Evolutionary conservation across 2,888 invertebrate genomes (phyloP).

Genomic region (Cephus pygmeus): DNA sequence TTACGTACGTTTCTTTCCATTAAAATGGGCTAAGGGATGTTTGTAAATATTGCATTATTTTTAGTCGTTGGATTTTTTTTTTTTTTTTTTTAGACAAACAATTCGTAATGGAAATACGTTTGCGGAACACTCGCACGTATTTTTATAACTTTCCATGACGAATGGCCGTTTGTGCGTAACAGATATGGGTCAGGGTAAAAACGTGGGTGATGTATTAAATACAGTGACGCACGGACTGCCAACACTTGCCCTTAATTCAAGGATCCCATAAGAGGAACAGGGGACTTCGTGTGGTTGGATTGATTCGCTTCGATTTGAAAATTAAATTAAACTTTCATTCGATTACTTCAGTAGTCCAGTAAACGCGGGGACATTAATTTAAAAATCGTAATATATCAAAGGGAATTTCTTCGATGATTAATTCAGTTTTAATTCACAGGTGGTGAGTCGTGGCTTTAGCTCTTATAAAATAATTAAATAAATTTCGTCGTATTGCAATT

Average conservation of each 20-base stretch:
- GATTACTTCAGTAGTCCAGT: neutral
- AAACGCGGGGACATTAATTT: neutral
- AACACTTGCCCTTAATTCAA: slow-evolving; percentile 15
- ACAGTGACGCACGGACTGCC: slow-evolving; percentile 18
- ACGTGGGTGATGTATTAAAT: slow-evolving; percentile 14
- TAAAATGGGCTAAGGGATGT: neutral
- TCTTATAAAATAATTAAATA: neutral
- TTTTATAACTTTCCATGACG: neutral
- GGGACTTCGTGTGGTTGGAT: neutral
- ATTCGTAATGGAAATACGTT: neutral
- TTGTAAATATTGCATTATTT: neutral
- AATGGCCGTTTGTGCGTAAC: slow-evolving; percentile 22
- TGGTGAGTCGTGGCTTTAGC: too few relatives aligned
- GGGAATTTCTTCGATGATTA: too few relatives aligned
- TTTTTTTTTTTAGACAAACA: neutral
- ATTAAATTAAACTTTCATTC: neutral
- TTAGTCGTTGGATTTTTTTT: neutral
- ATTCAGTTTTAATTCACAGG: neutral
- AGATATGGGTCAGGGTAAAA: slow-evolving; percentile 36
- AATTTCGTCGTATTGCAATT: neutral
- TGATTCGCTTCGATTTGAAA: neutral
- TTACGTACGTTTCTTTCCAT: neutral
- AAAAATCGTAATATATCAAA: neutral
- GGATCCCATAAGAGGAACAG: neutral
- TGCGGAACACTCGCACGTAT: neutral